phyloP scores from a whole-genome alignment of 2,113 vertebrate species.

The Gallinago media region DNA sequence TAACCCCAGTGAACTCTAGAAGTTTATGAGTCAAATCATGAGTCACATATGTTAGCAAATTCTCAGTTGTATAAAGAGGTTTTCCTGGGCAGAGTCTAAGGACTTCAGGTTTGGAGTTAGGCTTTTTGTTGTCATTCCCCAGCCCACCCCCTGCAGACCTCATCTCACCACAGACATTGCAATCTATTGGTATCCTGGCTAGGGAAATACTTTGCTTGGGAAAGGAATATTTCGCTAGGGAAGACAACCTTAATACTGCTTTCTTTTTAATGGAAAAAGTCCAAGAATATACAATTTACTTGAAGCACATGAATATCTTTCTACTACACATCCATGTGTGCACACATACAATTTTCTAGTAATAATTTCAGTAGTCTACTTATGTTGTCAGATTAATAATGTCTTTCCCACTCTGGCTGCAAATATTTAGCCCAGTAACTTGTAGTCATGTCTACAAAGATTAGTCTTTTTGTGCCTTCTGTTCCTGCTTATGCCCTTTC shows the following conservation, averaged over 20 bases:
- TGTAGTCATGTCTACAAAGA: neutral
- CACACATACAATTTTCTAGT: neutral
- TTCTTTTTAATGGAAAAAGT: neutral
- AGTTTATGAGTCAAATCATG: neutral
- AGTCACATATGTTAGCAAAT: constrained; percentile 6
- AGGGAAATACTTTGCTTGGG: neutral
- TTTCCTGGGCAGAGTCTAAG: neutral
- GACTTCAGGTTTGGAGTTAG: neutral
- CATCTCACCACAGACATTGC: neutral
- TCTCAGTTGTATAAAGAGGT: neutral
- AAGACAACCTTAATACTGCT: neutral
- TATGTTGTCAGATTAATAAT: neutral
- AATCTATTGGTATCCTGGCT: neutral
- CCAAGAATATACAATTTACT: neutral
- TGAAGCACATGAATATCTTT: neutral
- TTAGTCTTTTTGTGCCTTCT: neutral
- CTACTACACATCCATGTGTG: neutral
- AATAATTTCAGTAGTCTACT: neutral
- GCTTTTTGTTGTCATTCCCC: neutral
- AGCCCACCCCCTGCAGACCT: neutral
- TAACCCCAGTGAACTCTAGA: constrained; percentile 32
- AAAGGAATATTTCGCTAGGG: neutral
- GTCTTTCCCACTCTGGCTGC: neutral
- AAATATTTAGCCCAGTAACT: neutral
- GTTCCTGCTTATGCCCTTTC: neutral